Base-by-base conservation (phyloP, 1,140 invertebrate genomes). In the Monochamus saltuarius region DNA sequence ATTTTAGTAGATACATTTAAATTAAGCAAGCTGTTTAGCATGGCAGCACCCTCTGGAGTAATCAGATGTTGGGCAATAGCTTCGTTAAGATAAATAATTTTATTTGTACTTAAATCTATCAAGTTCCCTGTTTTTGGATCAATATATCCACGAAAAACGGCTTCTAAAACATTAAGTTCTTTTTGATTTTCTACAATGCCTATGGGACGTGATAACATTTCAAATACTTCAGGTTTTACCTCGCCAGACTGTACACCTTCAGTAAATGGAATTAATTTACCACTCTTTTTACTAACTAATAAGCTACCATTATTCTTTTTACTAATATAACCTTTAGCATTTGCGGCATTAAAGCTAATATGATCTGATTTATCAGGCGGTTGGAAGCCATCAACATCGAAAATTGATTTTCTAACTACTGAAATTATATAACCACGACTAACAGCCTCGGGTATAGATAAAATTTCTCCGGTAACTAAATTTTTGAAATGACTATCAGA, bases 351-450 rank as follows among this genome's bases (percentile, higher is more conserved):
- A 63, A 98, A 88, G 70, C 89, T 94, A 40, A 98, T 82, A 72
- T 88, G 89, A 73, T 93, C 89, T 17, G 85, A 87, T 45, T 87
- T 89, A 61, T 86, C 82, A 0, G 90, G 87, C 76, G 97, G 91
- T 72, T 88, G 89, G 72, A 97, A 93, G 56, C 90, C 93, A 66
- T 94, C 91, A 56, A 96, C 92, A 73, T 97, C 89, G 74, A 97
- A 97, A 58, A 95, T 88, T 4, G 91, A 92, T 76, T 91, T 90
- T 73, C 91, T 89, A 9, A 87, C 84, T 3, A 96, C 88, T 4
- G 94, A 91, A 7, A 91, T 90, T 40, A 97, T 88, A n/a, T 92
- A 81, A 38, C 95, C 94, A 62, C 88, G 83, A 71, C 91, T 88
- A 3, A 94, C 88, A 4, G 94, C 94, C 72, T 95, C 88, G 7